These are phyloP conservation scores for Bubo scandiacus DNA, from an alignment of 2,113 vertebrate genomes.

Conservation along the genomic window DNA sequence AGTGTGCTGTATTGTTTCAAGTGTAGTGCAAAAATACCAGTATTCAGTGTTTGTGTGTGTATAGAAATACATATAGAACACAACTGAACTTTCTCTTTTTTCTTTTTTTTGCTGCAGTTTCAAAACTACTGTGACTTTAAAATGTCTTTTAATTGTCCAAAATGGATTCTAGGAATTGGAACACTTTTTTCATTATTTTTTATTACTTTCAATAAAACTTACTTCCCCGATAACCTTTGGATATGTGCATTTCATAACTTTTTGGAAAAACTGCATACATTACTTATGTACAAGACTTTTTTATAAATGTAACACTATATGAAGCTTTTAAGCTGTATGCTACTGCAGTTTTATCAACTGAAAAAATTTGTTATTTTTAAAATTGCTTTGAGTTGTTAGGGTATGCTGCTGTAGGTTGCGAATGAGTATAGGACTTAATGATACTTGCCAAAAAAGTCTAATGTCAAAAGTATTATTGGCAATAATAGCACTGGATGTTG, in stretches of 20 bases:
- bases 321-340: not conserved
- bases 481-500: not conserved
- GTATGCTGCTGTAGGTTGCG: not conserved
- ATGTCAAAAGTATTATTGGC: not conserved
- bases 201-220: not conserved
- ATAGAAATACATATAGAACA: not conserved
- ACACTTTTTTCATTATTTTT: not conserved
- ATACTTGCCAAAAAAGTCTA: not conserved
- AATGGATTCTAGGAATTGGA: not conserved
- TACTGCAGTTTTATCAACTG: not conserved
- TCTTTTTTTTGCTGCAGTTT: not conserved
- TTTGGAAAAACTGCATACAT: not conserved
- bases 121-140: not conserved
- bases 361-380: not conserved
- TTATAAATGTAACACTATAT: not conserved
- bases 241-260: not conserved
- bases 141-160: not conserved
- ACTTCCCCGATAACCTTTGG: not conserved
- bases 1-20: not conserved
- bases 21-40: not conserved
- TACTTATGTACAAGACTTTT: not conserved
- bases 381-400: not conserved
- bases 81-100: not conserved
- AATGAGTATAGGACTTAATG: not conserved
- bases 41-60: not conserved